phyloP scores from a whole-genome alignment of 1,140 invertebrate genomes.

The Meloidogyne exigua region DNA sequence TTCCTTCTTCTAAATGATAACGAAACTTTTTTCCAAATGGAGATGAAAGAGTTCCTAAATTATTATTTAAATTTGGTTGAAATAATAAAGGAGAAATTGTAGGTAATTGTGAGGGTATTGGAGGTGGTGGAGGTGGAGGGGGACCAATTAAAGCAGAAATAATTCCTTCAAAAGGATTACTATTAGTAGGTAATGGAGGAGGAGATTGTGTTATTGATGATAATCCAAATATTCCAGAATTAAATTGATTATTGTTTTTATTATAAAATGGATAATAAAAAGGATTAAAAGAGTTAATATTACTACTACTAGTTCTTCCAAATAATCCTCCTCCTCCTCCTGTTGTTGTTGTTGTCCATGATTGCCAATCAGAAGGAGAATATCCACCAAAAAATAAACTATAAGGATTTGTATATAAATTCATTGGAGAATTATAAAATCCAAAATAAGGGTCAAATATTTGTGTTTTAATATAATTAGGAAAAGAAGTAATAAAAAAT shows the following conservation, averaged over 20 bases:
- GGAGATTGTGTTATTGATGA: neutral
- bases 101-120: neutral
- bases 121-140: neutral
- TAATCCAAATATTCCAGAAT: neutral
- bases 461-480: neutral
- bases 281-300: neutral
- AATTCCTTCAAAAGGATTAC: neutral
- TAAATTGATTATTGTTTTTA: neutral
- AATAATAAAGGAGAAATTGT: neutral
- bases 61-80: neutral
- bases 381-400: neutral
- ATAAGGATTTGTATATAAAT: neutral
- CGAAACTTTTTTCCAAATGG: conserved; percentile 1
- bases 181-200: neutral
- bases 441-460: neutral
- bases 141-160: neutral
- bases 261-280: neutral
- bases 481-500: neutral
- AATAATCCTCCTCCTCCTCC: neutral
- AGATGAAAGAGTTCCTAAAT: neutral
- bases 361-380: neutral
- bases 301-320: neutral
- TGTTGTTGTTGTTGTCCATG: too few species aligned
- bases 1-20: neutral
- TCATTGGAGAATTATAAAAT: neutral